phyloP scores from a whole-genome alignment of 1,140 invertebrate species.

The Sesamia nonagrioides region DNA sequence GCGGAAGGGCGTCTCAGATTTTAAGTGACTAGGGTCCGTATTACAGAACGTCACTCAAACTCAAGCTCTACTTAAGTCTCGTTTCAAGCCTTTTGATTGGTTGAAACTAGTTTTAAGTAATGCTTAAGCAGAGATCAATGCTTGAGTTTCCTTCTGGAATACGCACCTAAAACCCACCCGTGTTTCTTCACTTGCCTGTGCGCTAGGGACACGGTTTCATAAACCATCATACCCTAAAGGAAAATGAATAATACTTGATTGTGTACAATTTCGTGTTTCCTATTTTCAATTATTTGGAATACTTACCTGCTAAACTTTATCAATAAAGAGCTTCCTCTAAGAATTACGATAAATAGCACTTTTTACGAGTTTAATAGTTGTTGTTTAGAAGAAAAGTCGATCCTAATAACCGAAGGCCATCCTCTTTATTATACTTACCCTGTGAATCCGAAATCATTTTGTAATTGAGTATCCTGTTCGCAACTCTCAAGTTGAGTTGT shows the following conservation, averaged over 20 bases:
- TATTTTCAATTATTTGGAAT: neutral
- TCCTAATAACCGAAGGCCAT: neutral
- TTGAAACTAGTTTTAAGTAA: too few relatives aligned
- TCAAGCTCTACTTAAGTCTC: too few relatives aligned
- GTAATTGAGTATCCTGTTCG: conserved; percentile 31
- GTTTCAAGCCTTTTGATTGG: too few relatives aligned
- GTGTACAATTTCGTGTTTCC: neutral
- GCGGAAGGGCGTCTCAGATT: too few relatives aligned
- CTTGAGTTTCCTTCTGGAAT: too few relatives aligned
- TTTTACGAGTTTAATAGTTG: conserved; percentile 22
- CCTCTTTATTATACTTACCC: conserved; percentile 23
- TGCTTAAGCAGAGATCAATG: too few relatives aligned
- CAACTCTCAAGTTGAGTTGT: conserved; percentile 19
- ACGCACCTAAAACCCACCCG: too few relatives aligned
- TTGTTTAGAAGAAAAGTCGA: neutral
- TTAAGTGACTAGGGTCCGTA: too few relatives aligned
- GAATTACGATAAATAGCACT: neutral
- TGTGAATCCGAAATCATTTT: conserved; percentile 4
- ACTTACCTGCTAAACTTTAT: neutral
- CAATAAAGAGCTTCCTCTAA: neutral
- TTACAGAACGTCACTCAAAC: too few relatives aligned
- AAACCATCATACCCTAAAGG: too few relatives aligned
- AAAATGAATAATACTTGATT: neutral
- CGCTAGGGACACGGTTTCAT: too few relatives aligned
- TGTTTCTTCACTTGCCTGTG: too few relatives aligned